phyloP scores from a whole-genome alignment of 2,888 invertebrate genomes.

The Brenthis ino region DNA sequence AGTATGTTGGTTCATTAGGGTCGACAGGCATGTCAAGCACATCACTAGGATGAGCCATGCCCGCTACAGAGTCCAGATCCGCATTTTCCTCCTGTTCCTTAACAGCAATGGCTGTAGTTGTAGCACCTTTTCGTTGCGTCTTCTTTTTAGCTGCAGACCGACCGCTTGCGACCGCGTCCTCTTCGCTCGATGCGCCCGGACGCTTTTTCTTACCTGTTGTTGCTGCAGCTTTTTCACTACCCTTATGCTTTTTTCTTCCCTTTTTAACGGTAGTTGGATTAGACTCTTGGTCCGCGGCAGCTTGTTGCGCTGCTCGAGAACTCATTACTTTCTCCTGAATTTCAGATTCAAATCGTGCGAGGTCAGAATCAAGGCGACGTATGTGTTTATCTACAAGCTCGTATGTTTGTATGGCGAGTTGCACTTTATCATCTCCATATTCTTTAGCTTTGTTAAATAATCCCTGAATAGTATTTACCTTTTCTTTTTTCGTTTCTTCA shows the following conservation, averaged over 20 bases:
- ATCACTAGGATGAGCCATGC: constrained; percentile 92
- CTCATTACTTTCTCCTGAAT: constrained; percentile 96
- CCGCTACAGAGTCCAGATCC: constrained; percentile 77
- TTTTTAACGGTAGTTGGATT: constrained; percentile 72
- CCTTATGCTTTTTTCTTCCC: constrained; percentile 75
- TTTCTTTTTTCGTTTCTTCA: constrained; percentile 91
- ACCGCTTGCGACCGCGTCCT: constrained; percentile 66
- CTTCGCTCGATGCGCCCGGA: constrained; percentile 79
- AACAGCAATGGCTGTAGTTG: constrained; percentile 60
- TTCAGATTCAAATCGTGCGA: constrained; percentile 97
- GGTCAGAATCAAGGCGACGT: constrained; percentile 95
- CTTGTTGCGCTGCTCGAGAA: constrained; percentile 84
- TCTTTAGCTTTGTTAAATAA: constrained; percentile 97
- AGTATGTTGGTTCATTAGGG: constrained; percentile 99
- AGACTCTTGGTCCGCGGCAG: constrained; percentile 73
- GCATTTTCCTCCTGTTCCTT: constrained; percentile 75
- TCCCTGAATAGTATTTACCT: constrained; percentile 91
- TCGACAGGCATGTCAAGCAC: constrained; percentile 95
- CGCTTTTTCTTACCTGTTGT: constrained; percentile 79
- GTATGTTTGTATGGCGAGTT: constrained; percentile 98
- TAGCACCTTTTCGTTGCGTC: constrained; percentile 65
- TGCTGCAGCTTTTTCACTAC: constrained; percentile 65
- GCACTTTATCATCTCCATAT: constrained; percentile 98
- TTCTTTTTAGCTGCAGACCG: constrained; percentile 75
- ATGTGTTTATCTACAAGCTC: constrained; percentile 99